Conservation (phyloP, 2,113 vertebrate genomes). For the Amia ocellicauda region DNA sequence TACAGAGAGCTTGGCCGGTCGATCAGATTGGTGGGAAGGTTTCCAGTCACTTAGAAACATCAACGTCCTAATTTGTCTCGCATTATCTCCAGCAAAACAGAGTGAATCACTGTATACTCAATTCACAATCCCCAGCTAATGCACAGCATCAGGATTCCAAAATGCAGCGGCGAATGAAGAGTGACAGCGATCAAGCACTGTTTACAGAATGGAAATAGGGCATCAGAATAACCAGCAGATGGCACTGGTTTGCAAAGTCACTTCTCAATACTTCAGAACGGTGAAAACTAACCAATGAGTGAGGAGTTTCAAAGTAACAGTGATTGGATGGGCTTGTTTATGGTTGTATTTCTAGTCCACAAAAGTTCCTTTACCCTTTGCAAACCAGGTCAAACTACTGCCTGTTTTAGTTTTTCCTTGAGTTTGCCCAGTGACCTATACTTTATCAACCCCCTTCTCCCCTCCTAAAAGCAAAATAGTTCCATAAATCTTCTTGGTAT, state of each 20-base stretch:
- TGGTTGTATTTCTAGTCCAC: too few species aligned
- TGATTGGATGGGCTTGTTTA: too few species aligned
- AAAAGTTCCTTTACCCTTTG: too few species aligned
- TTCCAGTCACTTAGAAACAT: slow-evolving; percentile 2
- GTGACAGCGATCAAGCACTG: slow-evolving; percentile 15
- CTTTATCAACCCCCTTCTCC: too few species aligned
- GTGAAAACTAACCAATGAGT: too few species aligned
- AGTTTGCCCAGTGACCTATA: too few species aligned
- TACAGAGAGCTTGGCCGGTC: neutral
- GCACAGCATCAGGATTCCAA: slow-evolving; percentile 15
- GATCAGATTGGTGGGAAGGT: neutral
- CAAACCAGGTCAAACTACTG: too few species aligned
- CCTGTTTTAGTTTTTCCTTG: too few species aligned
- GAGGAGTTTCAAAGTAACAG: too few species aligned
- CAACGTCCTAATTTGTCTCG: neutral
- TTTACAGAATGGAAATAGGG: neutral
- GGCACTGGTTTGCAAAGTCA: neutral
- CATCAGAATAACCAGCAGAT: neutral
- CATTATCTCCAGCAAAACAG: neutral
- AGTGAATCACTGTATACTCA: neutral
- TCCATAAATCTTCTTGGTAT: too few species aligned
- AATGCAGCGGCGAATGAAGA: neutral
- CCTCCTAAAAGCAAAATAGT: too few species aligned
- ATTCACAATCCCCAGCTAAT: slow-evolving; percentile 15
- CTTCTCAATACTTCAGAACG: neutral